Evolutionary conservation across 2,797 vertebrate species (phyloP).

Genomic region (Buphagus erythrorhynchus): DNA sequence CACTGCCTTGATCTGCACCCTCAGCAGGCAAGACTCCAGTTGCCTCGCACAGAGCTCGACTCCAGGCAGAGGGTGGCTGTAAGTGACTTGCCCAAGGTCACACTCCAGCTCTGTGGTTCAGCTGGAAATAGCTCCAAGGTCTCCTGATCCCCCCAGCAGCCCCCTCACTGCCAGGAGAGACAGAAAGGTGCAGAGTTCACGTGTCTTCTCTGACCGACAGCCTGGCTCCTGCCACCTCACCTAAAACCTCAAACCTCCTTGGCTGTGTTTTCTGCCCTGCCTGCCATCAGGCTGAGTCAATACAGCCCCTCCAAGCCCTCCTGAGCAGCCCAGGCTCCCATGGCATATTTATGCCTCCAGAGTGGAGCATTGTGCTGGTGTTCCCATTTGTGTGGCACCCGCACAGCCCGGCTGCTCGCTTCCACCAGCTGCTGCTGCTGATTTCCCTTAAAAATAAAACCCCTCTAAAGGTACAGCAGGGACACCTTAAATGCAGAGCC

Average conservation of each 20-base stretch:
- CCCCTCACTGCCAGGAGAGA: background rate
- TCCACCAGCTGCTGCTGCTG: conserved; percentile 25
- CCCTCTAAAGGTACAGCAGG: conserved; percentile 54
- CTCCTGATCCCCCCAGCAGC: background rate
- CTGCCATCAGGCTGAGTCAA: background rate
- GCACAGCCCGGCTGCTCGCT: background rate
- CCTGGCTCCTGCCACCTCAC: background rate
- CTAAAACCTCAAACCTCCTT: background rate
- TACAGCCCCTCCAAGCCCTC: background rate
- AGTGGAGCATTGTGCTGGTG: background rate
- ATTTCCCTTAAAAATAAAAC: conserved; percentile 53
- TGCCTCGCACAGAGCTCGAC: background rate
- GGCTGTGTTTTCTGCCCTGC: background rate
- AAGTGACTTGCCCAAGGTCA: conserved; percentile 31
- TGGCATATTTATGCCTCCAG: background rate
- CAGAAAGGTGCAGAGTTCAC: conserved; percentile 19
- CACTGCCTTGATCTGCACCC: background rate
- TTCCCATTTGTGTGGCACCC: background rate
- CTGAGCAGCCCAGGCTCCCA: background rate
- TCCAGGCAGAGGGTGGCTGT: background rate
- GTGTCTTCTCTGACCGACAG: background rate
- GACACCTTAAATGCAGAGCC: conserved; percentile 52
- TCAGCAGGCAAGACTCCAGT: background rate
- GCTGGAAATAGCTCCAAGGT: conserved; percentile 43
- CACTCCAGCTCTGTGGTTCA: background rate